Evolutionary conservation across 2,797 vertebrate species (phyloP).

Genomic region (Myotis findleyi): DNA sequence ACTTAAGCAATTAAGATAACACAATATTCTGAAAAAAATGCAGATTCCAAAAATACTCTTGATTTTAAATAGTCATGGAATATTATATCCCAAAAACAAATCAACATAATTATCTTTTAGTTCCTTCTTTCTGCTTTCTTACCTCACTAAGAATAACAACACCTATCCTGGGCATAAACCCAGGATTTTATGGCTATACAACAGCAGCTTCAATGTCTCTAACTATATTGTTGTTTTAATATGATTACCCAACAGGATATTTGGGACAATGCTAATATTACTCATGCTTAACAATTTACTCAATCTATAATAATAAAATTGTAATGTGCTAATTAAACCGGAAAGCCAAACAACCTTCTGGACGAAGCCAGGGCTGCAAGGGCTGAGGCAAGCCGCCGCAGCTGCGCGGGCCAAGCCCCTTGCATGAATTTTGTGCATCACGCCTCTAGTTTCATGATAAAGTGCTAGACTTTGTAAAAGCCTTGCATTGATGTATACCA

Average conservation of each 20-base stretch:
- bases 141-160: slow-evolving; percentile 69
- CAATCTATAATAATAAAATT: background rate
- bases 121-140: slow-evolving; percentile 65
- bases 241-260: background rate
- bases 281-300: background rate
- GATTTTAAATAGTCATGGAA: slow-evolving; percentile 30
- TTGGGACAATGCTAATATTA: slow-evolving; percentile 31
- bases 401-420: no score
- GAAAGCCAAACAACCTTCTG: no score
- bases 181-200: slow-evolving; percentile 57
- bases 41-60: background rate
- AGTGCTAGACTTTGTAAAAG: slow-evolving; percentile 17
- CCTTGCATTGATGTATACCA: background rate
- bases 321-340: no score
- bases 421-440: no score
- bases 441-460: slow-evolving; percentile 15
- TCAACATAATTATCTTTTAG: slow-evolving; percentile 13
- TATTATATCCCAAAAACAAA: slow-evolving; percentile 18
- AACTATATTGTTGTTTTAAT: background rate
- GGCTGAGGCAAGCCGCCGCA: no score
- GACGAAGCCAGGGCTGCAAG: no score
- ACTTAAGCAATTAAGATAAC: slow-evolving; percentile 37
- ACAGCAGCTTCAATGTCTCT: slow-evolving; percentile 56
- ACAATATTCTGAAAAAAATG: slow-evolving; percentile 32
- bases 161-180: slow-evolving; percentile 60